Percentiles rank a stretch among this genome's conserved stretches.
phyloP scores from a whole-genome alignment of 2,888 invertebrate genomes.

The Hypercompe scribonia region DNA sequence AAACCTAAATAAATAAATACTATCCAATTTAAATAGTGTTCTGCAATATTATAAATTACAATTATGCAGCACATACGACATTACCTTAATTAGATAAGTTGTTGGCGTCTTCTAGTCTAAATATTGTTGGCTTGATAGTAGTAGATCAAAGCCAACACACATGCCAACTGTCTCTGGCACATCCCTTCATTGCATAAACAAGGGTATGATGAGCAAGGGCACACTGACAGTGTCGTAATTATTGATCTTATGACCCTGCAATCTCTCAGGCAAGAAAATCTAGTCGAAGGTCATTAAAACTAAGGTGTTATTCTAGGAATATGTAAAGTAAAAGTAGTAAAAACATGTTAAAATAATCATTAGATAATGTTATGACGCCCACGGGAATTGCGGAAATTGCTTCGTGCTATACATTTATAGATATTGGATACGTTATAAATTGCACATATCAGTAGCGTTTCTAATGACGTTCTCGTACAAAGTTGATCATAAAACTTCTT shows the following conservation, averaged over 20 bases:
- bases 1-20: slow-evolving; percentile 22
- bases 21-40: slow-evolving; percentile 29
- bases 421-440: not conserved
- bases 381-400: not conserved
- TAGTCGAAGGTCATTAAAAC: slow-evolving; percentile 2
- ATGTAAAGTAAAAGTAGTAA: not conserved
- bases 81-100: slow-evolving; percentile 54
- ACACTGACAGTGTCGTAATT: slow-evolving; percentile 58
- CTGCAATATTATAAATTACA: slow-evolving; percentile 43
- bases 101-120: slow-evolving; percentile 80
- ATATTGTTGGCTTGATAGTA: slow-evolving; percentile 74
- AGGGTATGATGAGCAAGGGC: slow-evolving; percentile 69
- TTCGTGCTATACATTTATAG: not conserved
- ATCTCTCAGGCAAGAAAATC: slow-evolving; percentile 32
- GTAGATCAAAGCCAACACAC: slow-evolving; percentile 66
- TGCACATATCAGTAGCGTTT: slow-evolving; percentile 3
- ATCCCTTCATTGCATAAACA: slow-evolving; percentile 70
- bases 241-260: slow-evolving; percentile 50
- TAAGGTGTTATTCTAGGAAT: not conserved
- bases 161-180: slow-evolving; percentile 79
- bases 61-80: slow-evolving; percentile 48
- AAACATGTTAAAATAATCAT: not conserved
- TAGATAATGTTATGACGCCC: not conserved
- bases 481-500: slow-evolving; percentile 43
- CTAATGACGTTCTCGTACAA: slow-evolving; percentile 30